A percentile compares a stretch with the other conserved stretches of the same genome.
Evolutionary conservation across 2,797 vertebrate genomes (phyloP).

Genomic region (Artibeus lituratus): DNA sequence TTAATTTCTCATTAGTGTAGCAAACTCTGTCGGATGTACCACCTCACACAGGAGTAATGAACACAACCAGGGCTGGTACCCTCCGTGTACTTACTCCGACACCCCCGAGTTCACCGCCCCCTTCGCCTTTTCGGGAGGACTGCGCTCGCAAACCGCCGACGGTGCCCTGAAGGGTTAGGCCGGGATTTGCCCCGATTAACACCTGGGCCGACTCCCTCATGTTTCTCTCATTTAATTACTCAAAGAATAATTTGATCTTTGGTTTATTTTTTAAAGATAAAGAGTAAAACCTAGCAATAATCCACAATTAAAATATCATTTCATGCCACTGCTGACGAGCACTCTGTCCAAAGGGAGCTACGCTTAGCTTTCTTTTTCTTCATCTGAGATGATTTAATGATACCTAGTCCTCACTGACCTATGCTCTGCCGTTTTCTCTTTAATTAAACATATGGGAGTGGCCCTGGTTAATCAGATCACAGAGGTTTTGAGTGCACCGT

Average conservation of each 20-base stretch:
- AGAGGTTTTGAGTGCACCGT: no score
- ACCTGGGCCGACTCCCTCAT: not conserved
- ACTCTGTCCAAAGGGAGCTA: not conserved
- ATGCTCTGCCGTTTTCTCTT: not conserved
- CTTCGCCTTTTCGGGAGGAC: not conserved
- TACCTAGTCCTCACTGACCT: not conserved
- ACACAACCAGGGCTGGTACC: not conserved
- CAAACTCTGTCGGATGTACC: not conserved
- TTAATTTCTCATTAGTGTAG: not conserved
- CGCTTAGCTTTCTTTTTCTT: not conserved
- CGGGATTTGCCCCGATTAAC: not conserved
- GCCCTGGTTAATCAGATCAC: no score
- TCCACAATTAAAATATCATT: not conserved
- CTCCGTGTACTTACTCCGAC: not conserved
- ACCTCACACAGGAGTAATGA: not conserved
- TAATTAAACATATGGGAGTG: not conserved
- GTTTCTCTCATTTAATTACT: not conserved
- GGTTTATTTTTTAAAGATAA: not conserved
- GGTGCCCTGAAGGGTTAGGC: not conserved
- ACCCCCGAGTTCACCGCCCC: not conserved
- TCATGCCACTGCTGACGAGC: not conserved
- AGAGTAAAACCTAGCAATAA: not conserved
- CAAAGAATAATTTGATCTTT: not conserved
- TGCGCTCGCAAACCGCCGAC: not conserved
- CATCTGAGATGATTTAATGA: not conserved